Evolutionary conservation across 1,140 invertebrate species (phyloP).

Genomic region (Potamilus streckersoni): DNA sequence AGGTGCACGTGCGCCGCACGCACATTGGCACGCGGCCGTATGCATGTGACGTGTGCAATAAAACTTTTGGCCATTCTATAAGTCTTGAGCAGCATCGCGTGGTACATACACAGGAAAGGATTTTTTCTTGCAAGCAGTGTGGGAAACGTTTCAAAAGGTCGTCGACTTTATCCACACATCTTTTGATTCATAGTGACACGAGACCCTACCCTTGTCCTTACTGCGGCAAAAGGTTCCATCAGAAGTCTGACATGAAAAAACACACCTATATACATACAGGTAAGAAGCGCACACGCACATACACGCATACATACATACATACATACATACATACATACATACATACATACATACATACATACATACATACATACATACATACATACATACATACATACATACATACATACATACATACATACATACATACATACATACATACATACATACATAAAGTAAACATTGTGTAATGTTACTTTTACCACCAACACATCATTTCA

Average conservation of each 20-base stretch:
- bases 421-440: too few species aligned
- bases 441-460: too few species aligned
- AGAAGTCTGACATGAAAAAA: constrained; percentile 99
- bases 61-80: constrained; percentile 97
- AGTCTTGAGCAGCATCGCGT: constrained; percentile 90
- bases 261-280: constrained; percentile 99
- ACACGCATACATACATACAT: too few species aligned
- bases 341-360: not conserved
- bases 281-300: constrained; percentile 66
- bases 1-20: constrained; percentile 89
- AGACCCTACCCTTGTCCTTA: constrained; percentile 69
- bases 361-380: not conserved
- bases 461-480: too few species aligned
- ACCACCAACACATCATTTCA: too few species aligned
- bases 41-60: constrained; percentile 95
- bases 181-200: constrained; percentile 98
- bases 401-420: too few species aligned
- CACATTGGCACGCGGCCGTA: constrained; percentile 96
- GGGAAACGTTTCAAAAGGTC: constrained; percentile 98
- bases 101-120: constrained; percentile 93
- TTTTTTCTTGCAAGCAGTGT: constrained; percentile 91
- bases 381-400: too few species aligned
- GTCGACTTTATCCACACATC: constrained; percentile 96
- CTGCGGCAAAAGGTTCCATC: constrained; percentile 97
- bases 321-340: too few species aligned